Base-by-base conservation (phyloP, 2,797 vertebrate genomes). In the Enteromius unitaeniatus region DNA sequence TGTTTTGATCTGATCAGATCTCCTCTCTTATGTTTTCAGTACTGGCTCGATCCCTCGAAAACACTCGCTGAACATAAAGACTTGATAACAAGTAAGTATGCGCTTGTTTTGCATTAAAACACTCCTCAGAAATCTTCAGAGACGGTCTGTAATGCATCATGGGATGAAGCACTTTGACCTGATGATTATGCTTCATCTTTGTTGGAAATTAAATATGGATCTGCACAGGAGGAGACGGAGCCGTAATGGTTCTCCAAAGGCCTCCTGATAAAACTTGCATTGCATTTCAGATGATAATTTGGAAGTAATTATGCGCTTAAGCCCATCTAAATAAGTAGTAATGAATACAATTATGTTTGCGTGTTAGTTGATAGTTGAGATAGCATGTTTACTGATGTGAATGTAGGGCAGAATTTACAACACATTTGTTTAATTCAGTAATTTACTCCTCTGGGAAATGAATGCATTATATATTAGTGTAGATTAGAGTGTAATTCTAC, bases 61-160 rank as follows among this genome's bases (percentile, higher is more conserved):
- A 96, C 95, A 1, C 95, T 97, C 1, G 92, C 96, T 14, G 96
- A 97, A 81, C 96, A 97, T 89, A 97, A 96, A 92, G 96, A 97
- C 86, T 89, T 97, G 51, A 96, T 97, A 86, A 96, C 95, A 91
- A 97, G 96, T 97, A 95, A 88, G 96, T 96, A 93, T 91, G 28
- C 45, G 1, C 8, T 79, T 34, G 10, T 85, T 55, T 79, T 72
- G 42, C 55, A 60, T 7, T 64, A 9, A 62, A 60, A 11, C 55
- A 23, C 26, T 51, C 23, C 79, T 0, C 8, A 78, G 86, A 10
- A 49, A 51, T 77, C 55, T 15, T 21, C 51, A 19, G 13, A 55
- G 15, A 58, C 14, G 10, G 2, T 14, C 6, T 60, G 9, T 40
- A 76, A 68, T 45, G 40, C 28, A 14, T 72, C 15, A 37, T n/a